These are phyloP conservation scores for Onchidella celtica DNA, from an alignment of 2,888 invertebrate species.

Conservation along the genomic window DNA sequence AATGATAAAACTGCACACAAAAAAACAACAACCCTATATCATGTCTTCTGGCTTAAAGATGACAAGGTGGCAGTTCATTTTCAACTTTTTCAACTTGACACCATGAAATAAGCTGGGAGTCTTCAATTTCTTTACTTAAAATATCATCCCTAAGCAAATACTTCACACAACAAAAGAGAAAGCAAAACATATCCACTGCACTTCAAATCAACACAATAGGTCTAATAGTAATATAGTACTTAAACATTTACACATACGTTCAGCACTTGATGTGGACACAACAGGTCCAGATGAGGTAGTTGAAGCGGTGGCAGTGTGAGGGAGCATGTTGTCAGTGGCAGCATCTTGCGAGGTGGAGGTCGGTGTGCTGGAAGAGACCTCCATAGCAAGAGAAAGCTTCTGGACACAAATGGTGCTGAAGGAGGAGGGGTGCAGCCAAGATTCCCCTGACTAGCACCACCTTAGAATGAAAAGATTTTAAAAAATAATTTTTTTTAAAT, in stretches of 20 bases:
- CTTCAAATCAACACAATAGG: too few species aligned
- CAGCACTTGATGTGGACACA: slow-evolving; percentile 34
- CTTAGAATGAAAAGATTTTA: neutral
- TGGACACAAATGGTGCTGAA: slow-evolving; percentile 47
- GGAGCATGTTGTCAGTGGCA: neutral
- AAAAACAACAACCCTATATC: too few species aligned
- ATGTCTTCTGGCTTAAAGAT: too few species aligned
- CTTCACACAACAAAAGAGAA: too few species aligned
- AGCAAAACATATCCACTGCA: too few species aligned
- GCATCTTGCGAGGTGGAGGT: slow-evolving; percentile 39
- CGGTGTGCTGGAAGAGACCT: slow-evolving; percentile 49
- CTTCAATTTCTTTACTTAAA: too few species aligned
- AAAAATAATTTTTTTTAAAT: neutral
- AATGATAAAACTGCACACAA: too few species aligned
- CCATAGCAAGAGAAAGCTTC: slow-evolving; percentile 44
- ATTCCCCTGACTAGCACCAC: slow-evolving; percentile 23
- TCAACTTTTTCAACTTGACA: too few species aligned
- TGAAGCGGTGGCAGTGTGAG: neutral
- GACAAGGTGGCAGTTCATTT: too few species aligned
- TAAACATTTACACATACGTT: neutral
- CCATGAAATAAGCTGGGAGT: too few species aligned
- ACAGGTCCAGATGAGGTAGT: slow-evolving; percentile 14
- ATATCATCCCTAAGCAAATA: too few species aligned
- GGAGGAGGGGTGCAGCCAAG: slow-evolving; percentile 21
- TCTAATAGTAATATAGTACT: too few species aligned